A percentile compares a stretch with the other conserved stretches of the same genome.
phyloP scores from a whole-genome alignment of 2,888 invertebrate species.

The Ophion costatus region DNA sequence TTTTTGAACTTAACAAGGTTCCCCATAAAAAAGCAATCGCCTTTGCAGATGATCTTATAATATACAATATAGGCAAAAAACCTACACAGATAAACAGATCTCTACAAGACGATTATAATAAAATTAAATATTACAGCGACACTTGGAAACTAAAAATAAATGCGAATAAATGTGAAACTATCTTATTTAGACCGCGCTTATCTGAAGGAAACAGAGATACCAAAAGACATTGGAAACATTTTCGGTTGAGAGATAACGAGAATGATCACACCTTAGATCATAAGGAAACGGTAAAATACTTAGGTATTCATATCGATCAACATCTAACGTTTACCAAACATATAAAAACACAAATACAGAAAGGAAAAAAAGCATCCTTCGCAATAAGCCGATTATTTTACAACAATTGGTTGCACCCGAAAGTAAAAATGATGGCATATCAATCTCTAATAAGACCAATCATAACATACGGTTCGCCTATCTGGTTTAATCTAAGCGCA shows the following conservation, averaged over 20 bases:
- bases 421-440: slow-evolving; percentile 58
- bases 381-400: slow-evolving; percentile 56
- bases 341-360: too few species aligned
- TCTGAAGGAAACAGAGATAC: slow-evolving; percentile 23
- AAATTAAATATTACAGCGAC: slow-evolving; percentile 58
- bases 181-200: slow-evolving; percentile 51
- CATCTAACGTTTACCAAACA: slow-evolving; percentile 52
- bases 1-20: slow-evolving; percentile 48
- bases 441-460: slow-evolving; percentile 35
- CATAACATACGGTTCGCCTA: slow-evolving; percentile 12
- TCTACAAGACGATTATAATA: slow-evolving; percentile 55
- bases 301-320: slow-evolving; percentile 62
- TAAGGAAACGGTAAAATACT: slow-evolving; percentile 63
- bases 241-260: neutral
- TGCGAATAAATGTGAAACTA: slow-evolving; percentile 59
- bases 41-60: slow-evolving; percentile 27
- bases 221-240: slow-evolving; percentile 52
- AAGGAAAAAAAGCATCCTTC: slow-evolving; percentile 62
- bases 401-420: slow-evolving; percentile 44
- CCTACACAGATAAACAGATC: slow-evolving; percentile 13
- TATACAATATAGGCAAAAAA: slow-evolving; percentile 33
- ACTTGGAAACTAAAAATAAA: slow-evolving; percentile 68
- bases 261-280: slow-evolving; percentile 28
- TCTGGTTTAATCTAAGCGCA: slow-evolving; percentile 15
- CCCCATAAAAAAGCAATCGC: neutral